phyloP scores from a whole-genome alignment of 2,113 vertebrate genomes.

The Pachycephala philippinensis region DNA sequence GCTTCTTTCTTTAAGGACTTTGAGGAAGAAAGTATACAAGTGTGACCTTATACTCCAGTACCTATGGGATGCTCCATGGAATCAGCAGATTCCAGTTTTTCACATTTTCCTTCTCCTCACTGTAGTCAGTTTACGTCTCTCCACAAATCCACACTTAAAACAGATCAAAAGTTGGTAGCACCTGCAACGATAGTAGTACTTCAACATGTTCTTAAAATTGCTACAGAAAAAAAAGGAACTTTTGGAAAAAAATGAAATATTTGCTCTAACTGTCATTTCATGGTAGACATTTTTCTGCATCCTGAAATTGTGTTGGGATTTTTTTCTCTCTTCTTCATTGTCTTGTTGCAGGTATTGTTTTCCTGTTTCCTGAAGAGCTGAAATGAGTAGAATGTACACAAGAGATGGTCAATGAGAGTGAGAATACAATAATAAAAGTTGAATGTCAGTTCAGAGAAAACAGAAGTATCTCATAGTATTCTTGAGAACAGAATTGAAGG shows the following conservation, averaged over 20 bases:
- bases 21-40: background rate
- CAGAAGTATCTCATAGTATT: background rate
- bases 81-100: background rate
- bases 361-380: background rate
- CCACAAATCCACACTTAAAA: background rate
- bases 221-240: background rate
- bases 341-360: background rate
- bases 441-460: background rate
- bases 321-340: background rate
- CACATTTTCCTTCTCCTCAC: background rate
- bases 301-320: background rate
- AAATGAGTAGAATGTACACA: background rate
- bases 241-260: background rate
- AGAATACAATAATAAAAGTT: background rate
- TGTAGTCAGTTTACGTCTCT: background rate
- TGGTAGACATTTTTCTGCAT: background rate
- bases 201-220: background rate
- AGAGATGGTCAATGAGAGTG: background rate
- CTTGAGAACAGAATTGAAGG: background rate
- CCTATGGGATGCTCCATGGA: background rate
- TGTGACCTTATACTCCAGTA: background rate
- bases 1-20: slow-evolving; percentile 15
- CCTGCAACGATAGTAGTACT: background rate
- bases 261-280: background rate
- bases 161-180: background rate